Percentiles rank a stretch among this genome's conserved stretches.
Conservation (phyloP, 2,888 invertebrate species). For the Drosophila neutralis region DNA sequence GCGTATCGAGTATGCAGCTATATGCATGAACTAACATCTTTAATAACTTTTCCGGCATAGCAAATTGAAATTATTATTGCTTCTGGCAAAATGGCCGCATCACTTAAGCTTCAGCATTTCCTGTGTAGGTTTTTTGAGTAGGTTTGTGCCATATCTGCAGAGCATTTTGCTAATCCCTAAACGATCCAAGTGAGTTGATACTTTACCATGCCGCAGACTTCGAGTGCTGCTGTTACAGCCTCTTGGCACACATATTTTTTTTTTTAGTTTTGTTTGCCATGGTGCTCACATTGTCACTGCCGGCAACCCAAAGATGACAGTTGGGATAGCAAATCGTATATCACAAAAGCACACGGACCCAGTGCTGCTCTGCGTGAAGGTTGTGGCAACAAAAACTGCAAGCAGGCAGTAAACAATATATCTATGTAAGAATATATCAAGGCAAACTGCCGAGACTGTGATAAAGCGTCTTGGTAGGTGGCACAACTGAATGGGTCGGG, state of each 20-base stretch:
- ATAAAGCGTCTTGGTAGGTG: conserved; percentile 44
- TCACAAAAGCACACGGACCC: conserved; percentile 57
- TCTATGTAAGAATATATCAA: conserved; percentile 26
- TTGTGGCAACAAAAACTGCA: conserved; percentile 55
- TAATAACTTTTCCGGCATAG: conserved; percentile 45
- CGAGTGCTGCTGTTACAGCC: conserved; percentile 49
- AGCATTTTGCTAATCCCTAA: conserved; percentile 45
- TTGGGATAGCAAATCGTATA: conserved; percentile 67
- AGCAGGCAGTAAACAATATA: conserved; percentile 55
- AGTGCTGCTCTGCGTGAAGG: conserved; percentile 38
- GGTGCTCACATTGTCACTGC: conserved; percentile 51
- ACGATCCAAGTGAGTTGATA: conserved; percentile 50
- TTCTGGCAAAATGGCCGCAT: conserved; percentile 47
- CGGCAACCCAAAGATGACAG: conserved; percentile 65
- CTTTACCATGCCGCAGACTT: conserved; percentile 44
- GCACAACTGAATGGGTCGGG: conserved; percentile 20
- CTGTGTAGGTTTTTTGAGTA: conserved; percentile 26
- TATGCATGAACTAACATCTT: conserved; percentile 38
- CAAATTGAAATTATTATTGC: conserved; percentile 54
- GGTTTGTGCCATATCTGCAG: conserved; percentile 26
- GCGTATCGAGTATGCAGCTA: not conserved
- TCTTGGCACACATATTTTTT: conserved; percentile 34
- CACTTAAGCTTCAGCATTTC: conserved; percentile 47
- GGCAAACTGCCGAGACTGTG: conserved; percentile 48
- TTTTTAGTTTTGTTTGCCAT: conserved; percentile 16